These are phyloP conservation scores for Lasioglossum figueresi DNA, from an alignment of 2,888 invertebrate species.

Conservation along the genomic window DNA sequence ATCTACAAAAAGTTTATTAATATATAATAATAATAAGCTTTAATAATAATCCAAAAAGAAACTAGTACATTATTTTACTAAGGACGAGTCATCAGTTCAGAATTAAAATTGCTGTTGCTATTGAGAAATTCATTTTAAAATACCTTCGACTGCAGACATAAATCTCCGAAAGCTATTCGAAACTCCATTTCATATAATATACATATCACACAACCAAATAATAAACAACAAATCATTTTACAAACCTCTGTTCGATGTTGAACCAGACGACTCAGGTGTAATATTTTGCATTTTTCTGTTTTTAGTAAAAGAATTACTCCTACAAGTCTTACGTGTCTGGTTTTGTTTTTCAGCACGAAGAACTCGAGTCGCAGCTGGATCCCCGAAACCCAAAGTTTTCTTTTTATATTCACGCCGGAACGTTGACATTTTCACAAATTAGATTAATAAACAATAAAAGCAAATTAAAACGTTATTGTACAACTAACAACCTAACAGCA, in stretches of 20 bases:
- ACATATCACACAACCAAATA: neutral
- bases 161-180: neutral
- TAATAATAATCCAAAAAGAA: too few relatives aligned
- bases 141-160: neutral
- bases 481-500: neutral
- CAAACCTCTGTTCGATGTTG: slow-evolving; percentile 2
- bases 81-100: too few relatives aligned
- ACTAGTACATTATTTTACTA: too few relatives aligned
- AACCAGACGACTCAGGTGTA: neutral
- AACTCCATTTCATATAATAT: neutral
- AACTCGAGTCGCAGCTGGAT: slow-evolving; percentile 30
- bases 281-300: slow-evolving; percentile 31
- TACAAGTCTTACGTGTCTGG: slow-evolving; percentile 41
- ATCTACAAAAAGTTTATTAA: neutral
- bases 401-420: slow-evolving; percentile 55
- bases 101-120: neutral
- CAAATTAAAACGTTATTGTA: neutral
- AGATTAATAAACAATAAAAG: neutral
- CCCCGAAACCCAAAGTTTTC: slow-evolving; percentile 32
- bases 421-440: slow-evolving; percentile 34
- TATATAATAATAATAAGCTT: neutral
- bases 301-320: slow-evolving; percentile 45
- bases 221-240: neutral
- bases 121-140: neutral
- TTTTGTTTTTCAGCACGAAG: slow-evolving; percentile 48